These are phyloP conservation scores for Porites divaricata DNA, from an alignment of 92 coral and sea anemone species.

Conservation along the genomic window DNA sequence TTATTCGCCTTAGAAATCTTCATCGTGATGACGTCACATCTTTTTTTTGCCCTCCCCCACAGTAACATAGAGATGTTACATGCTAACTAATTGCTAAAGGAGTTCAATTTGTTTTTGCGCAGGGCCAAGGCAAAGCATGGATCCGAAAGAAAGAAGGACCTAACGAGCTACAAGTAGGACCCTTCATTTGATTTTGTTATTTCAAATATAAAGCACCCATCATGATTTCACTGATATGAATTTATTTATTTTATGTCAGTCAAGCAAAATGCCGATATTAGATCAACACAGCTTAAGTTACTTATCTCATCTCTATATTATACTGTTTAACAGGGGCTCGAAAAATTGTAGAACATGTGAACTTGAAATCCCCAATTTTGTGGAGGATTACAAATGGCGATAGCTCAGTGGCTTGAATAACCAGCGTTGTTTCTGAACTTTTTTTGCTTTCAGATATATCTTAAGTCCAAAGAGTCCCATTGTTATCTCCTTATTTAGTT, in stretches of 20 bases:
- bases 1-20: too few relatives aligned
- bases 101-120: not conserved
- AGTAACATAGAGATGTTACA: not conserved
- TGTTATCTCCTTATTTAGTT: too few relatives aligned
- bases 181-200: not conserved
- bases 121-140: slow-evolving; percentile 99
- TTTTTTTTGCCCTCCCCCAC: too few relatives aligned
- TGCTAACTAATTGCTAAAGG: too few relatives aligned
- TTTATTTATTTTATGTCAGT: not conserved
- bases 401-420: too few relatives aligned
- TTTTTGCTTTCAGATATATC: too few relatives aligned
- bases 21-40: too few relatives aligned
- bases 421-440: too few relatives aligned
- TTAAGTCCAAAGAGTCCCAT: too few relatives aligned
- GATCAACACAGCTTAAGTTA: not conserved
- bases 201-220: too few relatives aligned
- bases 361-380: not conserved
- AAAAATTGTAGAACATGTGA: not conserved
- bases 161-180: slow-evolving; percentile 83
- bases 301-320: not conserved
- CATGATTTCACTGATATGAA: not conserved
- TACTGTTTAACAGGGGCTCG: not conserved
- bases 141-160: slow-evolving; percentile 88
- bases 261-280: not conserved
- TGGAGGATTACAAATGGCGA: not conserved